Percentiles rank a stretch among this genome's conserved stretches.
Conservation (phyloP, 2,888 invertebrate genomes). For the Eulithis prunata region DNA sequence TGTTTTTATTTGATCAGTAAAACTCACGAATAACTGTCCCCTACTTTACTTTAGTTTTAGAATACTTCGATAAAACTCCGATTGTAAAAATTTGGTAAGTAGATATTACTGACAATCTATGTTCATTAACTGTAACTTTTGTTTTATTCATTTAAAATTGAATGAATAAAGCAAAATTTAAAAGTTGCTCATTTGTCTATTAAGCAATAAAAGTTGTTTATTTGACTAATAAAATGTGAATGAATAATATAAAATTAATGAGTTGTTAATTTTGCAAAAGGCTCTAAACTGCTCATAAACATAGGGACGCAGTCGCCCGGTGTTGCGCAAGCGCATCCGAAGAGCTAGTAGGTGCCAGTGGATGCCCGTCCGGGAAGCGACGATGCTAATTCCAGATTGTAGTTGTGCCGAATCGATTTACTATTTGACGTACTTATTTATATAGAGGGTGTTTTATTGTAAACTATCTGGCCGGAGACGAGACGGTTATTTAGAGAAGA, state of each 20-base stretch:
- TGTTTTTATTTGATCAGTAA: too few relatives aligned
- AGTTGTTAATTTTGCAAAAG: background rate
- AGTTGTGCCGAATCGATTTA: conserved; percentile 29
- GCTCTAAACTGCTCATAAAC: conserved; percentile 8
- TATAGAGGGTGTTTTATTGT: conserved; percentile 23
- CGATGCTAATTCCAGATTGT: conserved; percentile 65
- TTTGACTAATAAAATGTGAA: background rate
- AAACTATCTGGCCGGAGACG: background rate
- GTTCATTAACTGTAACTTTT: too few relatives aligned
- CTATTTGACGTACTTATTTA: background rate
- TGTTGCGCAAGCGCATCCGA: conserved; percentile 36
- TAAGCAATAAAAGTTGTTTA: too few relatives aligned
- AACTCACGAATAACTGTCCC: too few relatives aligned
- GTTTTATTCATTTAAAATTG: too few relatives aligned
- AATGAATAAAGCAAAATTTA: too few relatives aligned
- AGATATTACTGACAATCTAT: too few relatives aligned
- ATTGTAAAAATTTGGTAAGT: too few relatives aligned
- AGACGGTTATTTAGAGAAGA: too few relatives aligned
- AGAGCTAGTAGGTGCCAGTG: conserved; percentile 35
- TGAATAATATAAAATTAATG: background rate
- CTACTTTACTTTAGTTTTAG: too few relatives aligned
- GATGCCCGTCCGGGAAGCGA: conserved; percentile 66
- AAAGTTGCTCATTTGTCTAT: too few relatives aligned
- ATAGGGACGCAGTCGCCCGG: conserved; percentile 7
- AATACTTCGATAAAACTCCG: too few relatives aligned